phyloP scores from a whole-genome alignment of 92 coral and sea anemone species.

The Zoanthus solanderi region DNA sequence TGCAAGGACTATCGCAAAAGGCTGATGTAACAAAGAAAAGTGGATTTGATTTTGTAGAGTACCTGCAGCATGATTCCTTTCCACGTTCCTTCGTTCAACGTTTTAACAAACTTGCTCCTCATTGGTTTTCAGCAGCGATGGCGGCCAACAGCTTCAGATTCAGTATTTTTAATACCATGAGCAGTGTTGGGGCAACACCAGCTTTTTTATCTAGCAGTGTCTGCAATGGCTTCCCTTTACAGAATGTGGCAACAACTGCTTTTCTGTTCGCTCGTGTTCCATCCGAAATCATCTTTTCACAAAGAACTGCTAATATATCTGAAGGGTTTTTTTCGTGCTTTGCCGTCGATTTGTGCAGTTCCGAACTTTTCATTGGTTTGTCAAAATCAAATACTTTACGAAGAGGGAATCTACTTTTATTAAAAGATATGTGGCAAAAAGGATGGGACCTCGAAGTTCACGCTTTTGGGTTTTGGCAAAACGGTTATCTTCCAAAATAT shows the following conservation, averaged over 20 bases:
- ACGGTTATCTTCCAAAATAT: not conserved
- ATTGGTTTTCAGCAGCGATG: conserved; percentile 46
- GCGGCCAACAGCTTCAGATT: conserved; percentile 39
- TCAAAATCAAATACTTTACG: conserved; percentile 14
- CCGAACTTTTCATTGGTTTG: conserved; percentile 43
- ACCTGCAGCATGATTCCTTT: conserved; percentile 46
- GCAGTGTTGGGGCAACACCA: conserved; percentile 26
- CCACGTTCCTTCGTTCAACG: conserved; percentile 48
- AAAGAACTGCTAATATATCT: conserved; percentile 10
- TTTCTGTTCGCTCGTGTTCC: conserved; percentile 25
- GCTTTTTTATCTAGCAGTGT: not conserved
- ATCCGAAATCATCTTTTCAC: conserved; percentile 29
- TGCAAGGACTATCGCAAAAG: conserved; percentile 12
- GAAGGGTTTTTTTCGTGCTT: conserved; percentile 44
- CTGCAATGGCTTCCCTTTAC: conserved; percentile 50
- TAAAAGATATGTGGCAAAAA: conserved; percentile 46
- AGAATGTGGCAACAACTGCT: conserved; percentile 19
- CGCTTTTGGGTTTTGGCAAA: conserved; percentile 41
- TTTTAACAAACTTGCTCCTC: conserved; percentile 51
- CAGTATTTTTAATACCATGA: conserved; percentile 52
- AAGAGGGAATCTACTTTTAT: not conserved
- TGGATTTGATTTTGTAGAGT: conserved; percentile 41
- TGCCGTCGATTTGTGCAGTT: conserved; percentile 49
- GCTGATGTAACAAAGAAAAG: not conserved
- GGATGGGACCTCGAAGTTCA: conserved; percentile 47